Evolutionary conservation across 2,113 vertebrate genomes (phyloP).

Genomic region (Gasterosteus nipponicus): DNA sequence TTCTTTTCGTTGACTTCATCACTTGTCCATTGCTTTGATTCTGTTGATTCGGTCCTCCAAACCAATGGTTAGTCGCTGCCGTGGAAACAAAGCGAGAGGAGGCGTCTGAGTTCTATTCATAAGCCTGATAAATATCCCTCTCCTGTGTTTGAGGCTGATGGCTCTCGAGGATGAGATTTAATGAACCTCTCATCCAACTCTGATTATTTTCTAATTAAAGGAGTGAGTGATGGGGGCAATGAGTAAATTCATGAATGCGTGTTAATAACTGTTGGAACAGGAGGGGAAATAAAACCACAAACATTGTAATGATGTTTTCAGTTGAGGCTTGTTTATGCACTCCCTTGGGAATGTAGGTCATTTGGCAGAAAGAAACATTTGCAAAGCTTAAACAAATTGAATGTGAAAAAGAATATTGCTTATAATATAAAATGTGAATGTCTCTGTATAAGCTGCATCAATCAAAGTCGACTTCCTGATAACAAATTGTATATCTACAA

Average conservation of each 20-base stretch:
- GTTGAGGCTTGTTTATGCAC: slow-evolving; percentile 26
- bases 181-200: slow-evolving; percentile 76
- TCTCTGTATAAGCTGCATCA: slow-evolving; percentile 10
- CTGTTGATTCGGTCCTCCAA: slow-evolving; percentile 30
- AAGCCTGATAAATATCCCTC: slow-evolving; percentile 64
- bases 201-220: slow-evolving; percentile 80
- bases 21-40: slow-evolving; percentile 24
- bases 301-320: slow-evolving; percentile 37
- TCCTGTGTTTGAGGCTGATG: slow-evolving; percentile 67
- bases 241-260: slow-evolving; percentile 66
- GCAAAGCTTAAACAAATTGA: slow-evolving; percentile 30
- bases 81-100: slow-evolving; percentile 45
- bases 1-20: slow-evolving; percentile 26
- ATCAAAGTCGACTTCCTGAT: not conserved
- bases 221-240: slow-evolving; percentile 63
- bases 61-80: slow-evolving; percentile 13
- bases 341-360: slow-evolving; percentile 33
- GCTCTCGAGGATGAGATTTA: slow-evolving; percentile 73
- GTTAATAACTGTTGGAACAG: slow-evolving; percentile 45
- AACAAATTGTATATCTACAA: not conserved
- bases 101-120: slow-evolving; percentile 59
- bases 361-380: slow-evolving; percentile 30
- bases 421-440: slow-evolving; percentile 7
- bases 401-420: slow-evolving; percentile 18
- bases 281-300: slow-evolving; percentile 47